Evolutionary conservation across 2,888 invertebrate species (phyloP).

Genomic region (Temnothorax ravouxi): DNA sequence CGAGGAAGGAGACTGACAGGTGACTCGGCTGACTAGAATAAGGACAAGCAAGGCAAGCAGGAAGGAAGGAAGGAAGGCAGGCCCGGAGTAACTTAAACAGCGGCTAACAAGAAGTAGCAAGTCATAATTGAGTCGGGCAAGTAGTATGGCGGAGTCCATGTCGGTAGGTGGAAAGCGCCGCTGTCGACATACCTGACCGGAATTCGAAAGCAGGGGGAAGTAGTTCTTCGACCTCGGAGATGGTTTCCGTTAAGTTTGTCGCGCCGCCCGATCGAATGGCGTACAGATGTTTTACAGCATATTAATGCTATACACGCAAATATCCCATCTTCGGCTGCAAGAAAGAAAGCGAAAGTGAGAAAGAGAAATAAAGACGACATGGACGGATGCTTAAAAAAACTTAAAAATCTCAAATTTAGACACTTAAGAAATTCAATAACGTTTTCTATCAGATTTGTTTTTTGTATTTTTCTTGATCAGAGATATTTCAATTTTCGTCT

Average conservation of each 20-base stretch:
- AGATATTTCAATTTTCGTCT: neutral
- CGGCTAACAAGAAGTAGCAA: conserved; percentile 81
- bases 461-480: neutral
- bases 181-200: conserved; percentile 77
- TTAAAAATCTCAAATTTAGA: neutral
- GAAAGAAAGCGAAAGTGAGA: conserved; percentile 4
- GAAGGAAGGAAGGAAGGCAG: conserved; percentile 15
- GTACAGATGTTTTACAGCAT: conserved; percentile 70
- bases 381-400: neutral
- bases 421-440: neutral
- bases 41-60: conserved; percentile 34
- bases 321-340: neutral
- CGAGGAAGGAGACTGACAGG: conserved; percentile 23
- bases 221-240: conserved; percentile 66
- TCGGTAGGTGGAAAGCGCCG: conserved; percentile 61
- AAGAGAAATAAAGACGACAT: neutral
- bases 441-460: neutral
- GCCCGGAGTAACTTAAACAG: conserved; percentile 80
- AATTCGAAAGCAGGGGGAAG: conserved; percentile 79
- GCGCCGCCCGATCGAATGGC: conserved; percentile 61
- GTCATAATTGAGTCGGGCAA: conserved; percentile 83
- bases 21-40: conserved; percentile 62
- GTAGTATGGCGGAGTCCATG: conserved; percentile 74
- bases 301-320: conserved; percentile 63
- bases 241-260: conserved; percentile 61